Base-by-base conservation (phyloP, 2,797 vertebrate species). In the Acrocephalus scirpaceus region DNA sequence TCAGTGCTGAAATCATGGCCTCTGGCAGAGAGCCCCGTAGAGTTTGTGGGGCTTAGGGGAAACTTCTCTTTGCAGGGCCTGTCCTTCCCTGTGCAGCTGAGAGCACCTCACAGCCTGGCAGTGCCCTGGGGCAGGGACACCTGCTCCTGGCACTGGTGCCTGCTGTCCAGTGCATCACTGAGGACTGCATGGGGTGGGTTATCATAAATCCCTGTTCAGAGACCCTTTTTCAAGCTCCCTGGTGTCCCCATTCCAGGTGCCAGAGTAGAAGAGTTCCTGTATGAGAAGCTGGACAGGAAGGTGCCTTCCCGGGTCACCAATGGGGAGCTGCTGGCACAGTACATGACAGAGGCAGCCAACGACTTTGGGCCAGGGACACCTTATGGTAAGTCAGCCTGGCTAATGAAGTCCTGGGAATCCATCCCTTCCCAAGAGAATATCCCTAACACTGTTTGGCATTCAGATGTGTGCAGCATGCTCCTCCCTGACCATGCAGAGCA, bases 181-280 rank as follows among this genome's bases (percentile, higher is more conserved):
- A 60, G 48, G 23, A 5, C 48, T 48, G 50, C 9, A 1, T 21
- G 50, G 66, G 32, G 19, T 73, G 53, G 61, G 21, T 19, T 66
- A 0, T 27, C 20, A 26, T 30, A 11, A 86, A 26, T 51, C 13
- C 51, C 84, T 60, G 27, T 40, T 38, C 44, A 64, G 48, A 14
- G 27, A 10, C 13, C 3, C 20, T 65, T 27, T 58, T 51, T 30
- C 12, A 51, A 15, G 23, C 34, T 71, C 38, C 30, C 22, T 27
- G 80, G 7, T 29, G 29, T 86, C 70, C 48, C 78, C 16, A 2
- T 77, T 88, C 9, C 95, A 98, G 98, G 98, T 97, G 98, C 99
- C 94, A 98, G 99, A 86, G 99, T 99, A n/a, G 99, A 99, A 86
- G 99, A 99, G 96, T 99, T 99, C 97, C 98, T 99, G 34, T 99